These are phyloP conservation scores for Hololepta plana DNA, from an alignment of 2,888 invertebrate genomes.

Conservation along the genomic window DNA sequence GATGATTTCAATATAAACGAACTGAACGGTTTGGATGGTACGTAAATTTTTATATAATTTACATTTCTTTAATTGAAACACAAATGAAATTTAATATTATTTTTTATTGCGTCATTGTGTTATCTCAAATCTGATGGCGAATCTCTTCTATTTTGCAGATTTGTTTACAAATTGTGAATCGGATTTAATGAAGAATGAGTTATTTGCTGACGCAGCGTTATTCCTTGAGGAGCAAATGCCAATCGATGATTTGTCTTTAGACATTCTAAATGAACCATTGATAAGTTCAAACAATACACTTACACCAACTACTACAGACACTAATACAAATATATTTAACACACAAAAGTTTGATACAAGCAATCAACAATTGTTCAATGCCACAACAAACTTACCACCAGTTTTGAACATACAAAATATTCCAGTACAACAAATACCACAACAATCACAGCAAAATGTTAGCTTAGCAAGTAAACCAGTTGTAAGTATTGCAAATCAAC, in stretches of 20 bases:
- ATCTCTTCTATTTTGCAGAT: constrained; percentile 29
- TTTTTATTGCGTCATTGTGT: too few relatives aligned
- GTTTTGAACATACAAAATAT: constrained; percentile 4
- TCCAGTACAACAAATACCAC: constrained; percentile 10
- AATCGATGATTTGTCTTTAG: constrained; percentile 29
- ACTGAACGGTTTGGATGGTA: constrained; percentile 52
- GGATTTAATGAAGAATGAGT: constrained; percentile 36
- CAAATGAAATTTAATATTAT: too few relatives aligned
- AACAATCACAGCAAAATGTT: constrained; percentile 4
- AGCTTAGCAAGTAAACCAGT: constrained; percentile 7
- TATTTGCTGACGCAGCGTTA: constrained; percentile 33
- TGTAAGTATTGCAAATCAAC: constrained; percentile 9
- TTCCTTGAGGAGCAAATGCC: constrained; percentile 28
- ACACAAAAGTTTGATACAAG: too few relatives aligned
- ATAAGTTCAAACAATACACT: too few relatives aligned
- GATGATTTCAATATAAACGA: constrained; percentile 49
- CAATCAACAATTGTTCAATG: constrained; percentile 1
- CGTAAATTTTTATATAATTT: constrained; percentile 11
- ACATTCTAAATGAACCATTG: constrained; percentile 15
- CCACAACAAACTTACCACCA: background rate
- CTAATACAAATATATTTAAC: too few relatives aligned
- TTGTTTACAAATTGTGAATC: constrained; percentile 47
- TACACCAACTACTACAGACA: too few relatives aligned
- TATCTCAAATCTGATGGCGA: too few relatives aligned
- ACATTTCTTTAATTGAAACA: too few relatives aligned